Percentiles rank a stretch among this genome's conserved stretches.
These are phyloP conservation scores for Triplophysa tibetana DNA, from an alignment of 2,113 vertebrate species.

Conservation along the genomic window DNA sequence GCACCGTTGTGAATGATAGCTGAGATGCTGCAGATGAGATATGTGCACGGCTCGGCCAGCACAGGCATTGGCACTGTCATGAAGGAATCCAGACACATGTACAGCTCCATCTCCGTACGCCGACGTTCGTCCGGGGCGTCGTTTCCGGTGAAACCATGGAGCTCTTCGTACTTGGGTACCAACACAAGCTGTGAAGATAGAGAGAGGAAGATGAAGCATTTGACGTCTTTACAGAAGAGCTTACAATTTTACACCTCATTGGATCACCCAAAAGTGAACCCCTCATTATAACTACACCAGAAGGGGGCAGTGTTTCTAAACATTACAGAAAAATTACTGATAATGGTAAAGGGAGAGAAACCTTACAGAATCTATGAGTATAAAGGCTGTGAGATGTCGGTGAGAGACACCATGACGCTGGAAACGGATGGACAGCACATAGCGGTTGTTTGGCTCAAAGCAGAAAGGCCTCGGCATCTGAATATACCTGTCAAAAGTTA, in stretches of 20 bases:
- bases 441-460: constrained; percentile 81
- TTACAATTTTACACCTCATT: not conserved
- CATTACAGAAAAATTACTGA: not conserved
- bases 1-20: constrained; percentile 78
- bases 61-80: constrained; percentile 70
- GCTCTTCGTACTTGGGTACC: constrained; percentile 76
- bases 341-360: not conserved
- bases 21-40: constrained; percentile 83
- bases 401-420: constrained; percentile 74
- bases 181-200: constrained; percentile 73
- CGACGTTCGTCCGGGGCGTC: constrained; percentile 60
- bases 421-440: constrained; percentile 76
- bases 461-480: constrained; percentile 84
- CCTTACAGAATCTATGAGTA: constrained; percentile 85
- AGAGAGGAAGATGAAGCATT: not conserved
- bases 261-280: too few species aligned
- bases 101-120: constrained; percentile 77
- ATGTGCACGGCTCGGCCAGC: constrained; percentile 76
- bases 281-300: not conserved
- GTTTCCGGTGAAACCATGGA: constrained; percentile 75
- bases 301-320: not conserved
- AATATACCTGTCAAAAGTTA: constrained; percentile 68
- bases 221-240: constrained; percentile 1
- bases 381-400: constrained; percentile 73
- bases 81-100: constrained; percentile 82